These are phyloP conservation scores for Genyomyrus donnyi DNA, from an alignment of 2,113 vertebrate species.

Conservation along the genomic window DNA sequence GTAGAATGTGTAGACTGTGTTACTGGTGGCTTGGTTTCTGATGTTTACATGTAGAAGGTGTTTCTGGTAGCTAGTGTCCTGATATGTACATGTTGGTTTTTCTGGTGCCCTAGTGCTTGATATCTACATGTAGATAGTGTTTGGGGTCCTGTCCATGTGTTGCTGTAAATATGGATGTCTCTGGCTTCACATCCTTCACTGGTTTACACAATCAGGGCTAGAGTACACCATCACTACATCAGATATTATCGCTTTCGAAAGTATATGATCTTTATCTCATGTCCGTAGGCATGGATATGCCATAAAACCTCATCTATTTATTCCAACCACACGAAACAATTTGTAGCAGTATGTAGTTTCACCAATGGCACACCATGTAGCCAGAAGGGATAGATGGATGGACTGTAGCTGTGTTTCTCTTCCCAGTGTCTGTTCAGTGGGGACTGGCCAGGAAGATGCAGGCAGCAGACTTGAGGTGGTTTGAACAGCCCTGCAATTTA, in stretches of 20 bases:
- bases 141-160: background rate
- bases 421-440: background rate
- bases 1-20: background rate
- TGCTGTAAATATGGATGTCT: background rate
- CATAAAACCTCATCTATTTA: background rate
- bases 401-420: background rate
- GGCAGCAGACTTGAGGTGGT: background rate
- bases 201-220: background rate
- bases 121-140: background rate
- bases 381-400: background rate
- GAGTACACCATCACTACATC: background rate
- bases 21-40: background rate
- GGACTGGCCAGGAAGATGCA: background rate
- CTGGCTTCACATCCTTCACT: background rate
- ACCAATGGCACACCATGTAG: background rate
- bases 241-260: background rate
- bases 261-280: slow-evolving; percentile 2
- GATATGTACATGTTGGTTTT: background rate
- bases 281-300: background rate
- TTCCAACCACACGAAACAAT: background rate
- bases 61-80: background rate
- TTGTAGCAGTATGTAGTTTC: background rate
- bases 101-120: background rate
- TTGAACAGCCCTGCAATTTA: background rate
- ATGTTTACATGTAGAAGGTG: background rate